Evolutionary conservation across 2,797 vertebrate genomes (phyloP).

Genomic region (Hapalemur alaotrensis): DNA sequence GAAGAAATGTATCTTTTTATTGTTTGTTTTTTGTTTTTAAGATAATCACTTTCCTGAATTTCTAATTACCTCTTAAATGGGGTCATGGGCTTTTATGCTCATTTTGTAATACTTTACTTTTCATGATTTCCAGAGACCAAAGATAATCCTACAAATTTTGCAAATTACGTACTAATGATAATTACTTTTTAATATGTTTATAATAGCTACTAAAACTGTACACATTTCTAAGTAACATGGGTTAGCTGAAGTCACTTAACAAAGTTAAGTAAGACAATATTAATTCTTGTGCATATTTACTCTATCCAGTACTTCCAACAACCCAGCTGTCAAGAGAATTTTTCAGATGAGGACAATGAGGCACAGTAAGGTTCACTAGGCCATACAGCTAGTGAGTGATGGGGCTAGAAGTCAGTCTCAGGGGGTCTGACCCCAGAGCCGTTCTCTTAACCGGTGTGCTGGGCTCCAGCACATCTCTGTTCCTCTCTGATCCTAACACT

Average conservation of each 20-base stretch:
- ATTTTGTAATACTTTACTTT: conserved; percentile 32
- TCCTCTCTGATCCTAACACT: background rate
- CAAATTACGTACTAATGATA: conserved; percentile 36
- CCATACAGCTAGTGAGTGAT: no score
- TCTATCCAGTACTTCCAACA: background rate
- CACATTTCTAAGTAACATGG: background rate
- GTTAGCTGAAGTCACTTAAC: conserved; percentile 29
- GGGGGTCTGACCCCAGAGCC: background rate
- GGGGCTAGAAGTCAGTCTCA: background rate
- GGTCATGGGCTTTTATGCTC: conserved; percentile 10
- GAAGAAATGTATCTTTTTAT: background rate
- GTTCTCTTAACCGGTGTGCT: background rate
- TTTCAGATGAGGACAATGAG: background rate
- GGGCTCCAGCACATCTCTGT: background rate
- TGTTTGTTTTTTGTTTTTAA: background rate
- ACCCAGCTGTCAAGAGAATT: background rate
- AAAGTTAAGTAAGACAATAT: background rate
- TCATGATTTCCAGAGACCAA: conserved; percentile 25
- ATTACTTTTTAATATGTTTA: conserved; percentile 58
- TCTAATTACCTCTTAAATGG: conserved; percentile 27
- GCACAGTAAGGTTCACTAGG: background rate
- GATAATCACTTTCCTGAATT: conserved; percentile 15
- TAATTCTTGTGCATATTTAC: background rate
- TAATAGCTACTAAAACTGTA: conserved; percentile 20
- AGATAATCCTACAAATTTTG: conserved; percentile 23